A percentile compares a stretch with the other conserved stretches of the same genome.
phyloP scores from a whole-genome alignment of 2,113 vertebrate genomes.

The Athene noctua region DNA sequence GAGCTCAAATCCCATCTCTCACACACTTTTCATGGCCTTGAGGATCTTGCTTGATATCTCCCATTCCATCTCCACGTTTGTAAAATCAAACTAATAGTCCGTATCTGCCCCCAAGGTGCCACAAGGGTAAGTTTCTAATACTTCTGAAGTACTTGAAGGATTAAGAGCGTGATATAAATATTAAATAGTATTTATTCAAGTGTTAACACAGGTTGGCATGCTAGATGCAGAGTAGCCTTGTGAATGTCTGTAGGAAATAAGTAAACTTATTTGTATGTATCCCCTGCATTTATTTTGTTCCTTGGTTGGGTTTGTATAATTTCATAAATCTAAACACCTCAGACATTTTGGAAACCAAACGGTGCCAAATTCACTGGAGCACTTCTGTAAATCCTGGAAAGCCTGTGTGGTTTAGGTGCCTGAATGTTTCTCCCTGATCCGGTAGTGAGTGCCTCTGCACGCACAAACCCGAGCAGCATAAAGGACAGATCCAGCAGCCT shows the following conservation, averaged over 20 bases:
- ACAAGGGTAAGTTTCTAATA: neutral
- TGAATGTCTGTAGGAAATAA: neutral
- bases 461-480: fast-evolving
- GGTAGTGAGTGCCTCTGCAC: neutral
- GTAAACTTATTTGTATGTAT: neutral
- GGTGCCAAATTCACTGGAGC: neutral
- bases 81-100: neutral
- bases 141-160: neutral
- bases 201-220: neutral
- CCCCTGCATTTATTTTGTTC: neutral
- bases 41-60: neutral
- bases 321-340: neutral
- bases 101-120: neutral
- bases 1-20: neutral
- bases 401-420: neutral
- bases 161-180: neutral
- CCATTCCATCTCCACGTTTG: neutral
- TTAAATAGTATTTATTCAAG: neutral
- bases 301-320: neutral
- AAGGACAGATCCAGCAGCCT: neutral
- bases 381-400: neutral
- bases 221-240: neutral
- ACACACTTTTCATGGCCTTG: neutral
- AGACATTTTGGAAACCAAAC: fast-evolving
- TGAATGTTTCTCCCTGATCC: too few relatives aligned